A percentile compares a stretch with the other conserved stretches of the same genome.
phyloP scores from a whole-genome alignment of 2,797 vertebrate genomes.

The Eupleurogrammus muticus region DNA sequence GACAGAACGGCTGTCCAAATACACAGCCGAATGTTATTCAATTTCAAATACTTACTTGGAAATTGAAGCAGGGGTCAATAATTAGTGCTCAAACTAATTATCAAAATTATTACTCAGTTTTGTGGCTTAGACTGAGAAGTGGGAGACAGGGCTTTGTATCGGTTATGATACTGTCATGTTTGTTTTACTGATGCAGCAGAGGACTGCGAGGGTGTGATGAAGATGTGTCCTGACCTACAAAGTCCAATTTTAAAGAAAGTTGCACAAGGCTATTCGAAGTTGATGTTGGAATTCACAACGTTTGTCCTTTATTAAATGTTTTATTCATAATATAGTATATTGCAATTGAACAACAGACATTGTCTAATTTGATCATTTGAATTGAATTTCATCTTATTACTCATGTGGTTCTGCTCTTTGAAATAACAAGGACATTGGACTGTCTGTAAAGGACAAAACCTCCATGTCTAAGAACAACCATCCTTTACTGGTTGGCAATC shows the following conservation, averaged over 20 bases:
- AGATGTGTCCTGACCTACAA: background rate
- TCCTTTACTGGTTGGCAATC: too few relatives aligned
- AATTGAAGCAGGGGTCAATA: constrained; percentile 26
- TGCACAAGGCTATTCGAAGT: too few relatives aligned
- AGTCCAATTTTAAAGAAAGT: background rate
- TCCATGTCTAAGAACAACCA: background rate
- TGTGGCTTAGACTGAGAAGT: constrained; percentile 8
- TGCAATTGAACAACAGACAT: too few relatives aligned
- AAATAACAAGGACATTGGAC: background rate
- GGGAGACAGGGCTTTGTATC: background rate
- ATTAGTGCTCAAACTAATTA: constrained; percentile 47
- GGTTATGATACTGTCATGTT: background rate
- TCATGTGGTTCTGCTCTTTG: too few relatives aligned
- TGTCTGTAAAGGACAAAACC: background rate
- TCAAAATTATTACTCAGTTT: constrained; percentile 30
- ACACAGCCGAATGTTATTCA: constrained; percentile 43
- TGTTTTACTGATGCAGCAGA: background rate
- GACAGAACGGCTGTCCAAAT: constrained; percentile 50
- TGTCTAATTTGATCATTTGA: too few relatives aligned
- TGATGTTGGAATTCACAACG: too few relatives aligned
- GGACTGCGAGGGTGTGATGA: background rate
- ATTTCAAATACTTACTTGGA: constrained; percentile 36
- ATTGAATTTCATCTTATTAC: too few relatives aligned
- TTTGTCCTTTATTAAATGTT: too few relatives aligned
- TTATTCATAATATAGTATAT: too few relatives aligned